phyloP scores from a whole-genome alignment of 2,113 vertebrate genomes.

The Picathartes gymnocephalus region DNA sequence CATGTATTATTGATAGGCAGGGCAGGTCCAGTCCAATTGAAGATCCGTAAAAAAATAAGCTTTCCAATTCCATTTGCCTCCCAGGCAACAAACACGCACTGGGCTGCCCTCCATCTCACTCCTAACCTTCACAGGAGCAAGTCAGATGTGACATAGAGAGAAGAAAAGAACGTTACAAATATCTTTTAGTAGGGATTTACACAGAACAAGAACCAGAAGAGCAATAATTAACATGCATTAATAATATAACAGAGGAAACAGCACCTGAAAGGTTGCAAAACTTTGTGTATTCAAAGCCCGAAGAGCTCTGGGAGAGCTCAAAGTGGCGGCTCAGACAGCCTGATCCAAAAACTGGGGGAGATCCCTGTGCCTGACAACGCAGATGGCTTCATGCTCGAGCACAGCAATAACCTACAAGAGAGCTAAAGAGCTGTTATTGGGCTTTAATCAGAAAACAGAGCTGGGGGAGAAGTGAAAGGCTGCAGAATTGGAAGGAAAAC shows the following conservation, averaged over 20 bases:
- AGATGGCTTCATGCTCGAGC: background rate
- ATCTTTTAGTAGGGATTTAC: background rate
- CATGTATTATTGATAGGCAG: conserved; percentile 93
- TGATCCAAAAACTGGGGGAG: background rate
- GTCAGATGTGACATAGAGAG: background rate
- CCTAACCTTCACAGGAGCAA: background rate
- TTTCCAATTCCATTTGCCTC: conserved; percentile 62
- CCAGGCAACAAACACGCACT: background rate
- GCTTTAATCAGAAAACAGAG: background rate
- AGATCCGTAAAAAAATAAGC: conserved; percentile 61
- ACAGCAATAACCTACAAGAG: fast-evolving
- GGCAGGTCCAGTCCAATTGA: conserved; percentile 67
- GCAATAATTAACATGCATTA: background rate
- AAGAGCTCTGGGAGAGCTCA: background rate
- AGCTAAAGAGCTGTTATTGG: background rate
- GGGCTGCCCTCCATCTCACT: background rate
- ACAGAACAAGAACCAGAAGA: background rate
- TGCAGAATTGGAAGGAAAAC: background rate
- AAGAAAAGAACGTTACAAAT: background rate
- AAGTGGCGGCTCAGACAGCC: background rate
- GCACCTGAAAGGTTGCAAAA: background rate
- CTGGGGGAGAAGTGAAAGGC: background rate
- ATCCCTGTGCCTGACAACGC: background rate
- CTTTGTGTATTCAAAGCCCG: background rate
- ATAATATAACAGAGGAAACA: background rate